phyloP scores from a whole-genome alignment of 2,113 vertebrate species.

The Lanius ludovicianus region DNA sequence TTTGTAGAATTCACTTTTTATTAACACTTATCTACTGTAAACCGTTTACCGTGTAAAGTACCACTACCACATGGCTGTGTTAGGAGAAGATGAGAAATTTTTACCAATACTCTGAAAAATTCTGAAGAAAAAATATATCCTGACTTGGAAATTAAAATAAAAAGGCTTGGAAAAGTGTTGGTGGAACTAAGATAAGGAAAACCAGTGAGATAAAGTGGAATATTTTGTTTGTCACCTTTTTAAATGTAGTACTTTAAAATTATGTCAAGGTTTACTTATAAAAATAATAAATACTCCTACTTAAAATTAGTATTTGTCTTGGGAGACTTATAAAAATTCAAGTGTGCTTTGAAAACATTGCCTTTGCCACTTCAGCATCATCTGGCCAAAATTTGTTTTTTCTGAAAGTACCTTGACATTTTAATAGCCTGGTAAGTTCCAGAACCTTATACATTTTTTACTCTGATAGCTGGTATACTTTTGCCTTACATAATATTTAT shows the following conservation, averaged over 20 bases:
- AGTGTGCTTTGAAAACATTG: not conserved
- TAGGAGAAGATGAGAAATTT: not conserved
- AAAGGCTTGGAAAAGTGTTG: not conserved
- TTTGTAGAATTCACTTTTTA: not conserved
- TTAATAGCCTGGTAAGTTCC: not conserved
- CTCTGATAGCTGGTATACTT: not conserved
- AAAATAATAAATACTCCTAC: not conserved
- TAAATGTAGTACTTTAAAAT: not conserved
- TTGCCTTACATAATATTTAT: not conserved
- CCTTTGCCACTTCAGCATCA: not conserved
- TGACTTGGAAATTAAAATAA: not conserved
- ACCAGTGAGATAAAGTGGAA: not conserved
- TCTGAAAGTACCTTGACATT: not conserved
- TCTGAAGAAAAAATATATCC: not conserved
- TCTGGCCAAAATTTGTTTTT: not conserved
- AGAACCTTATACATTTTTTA: not conserved
- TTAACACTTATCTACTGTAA: not conserved
- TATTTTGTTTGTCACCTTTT: not conserved
- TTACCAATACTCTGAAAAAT: not conserved
- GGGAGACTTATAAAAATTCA: not conserved
- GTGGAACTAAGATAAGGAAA: not conserved
- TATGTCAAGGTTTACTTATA: not conserved
- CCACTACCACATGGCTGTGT: not conserved
- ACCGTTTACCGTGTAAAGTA: not conserved
- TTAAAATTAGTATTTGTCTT: not conserved